phyloP scores from a whole-genome alignment of 2,797 vertebrate genomes.

The Delichon dasypus region DNA sequence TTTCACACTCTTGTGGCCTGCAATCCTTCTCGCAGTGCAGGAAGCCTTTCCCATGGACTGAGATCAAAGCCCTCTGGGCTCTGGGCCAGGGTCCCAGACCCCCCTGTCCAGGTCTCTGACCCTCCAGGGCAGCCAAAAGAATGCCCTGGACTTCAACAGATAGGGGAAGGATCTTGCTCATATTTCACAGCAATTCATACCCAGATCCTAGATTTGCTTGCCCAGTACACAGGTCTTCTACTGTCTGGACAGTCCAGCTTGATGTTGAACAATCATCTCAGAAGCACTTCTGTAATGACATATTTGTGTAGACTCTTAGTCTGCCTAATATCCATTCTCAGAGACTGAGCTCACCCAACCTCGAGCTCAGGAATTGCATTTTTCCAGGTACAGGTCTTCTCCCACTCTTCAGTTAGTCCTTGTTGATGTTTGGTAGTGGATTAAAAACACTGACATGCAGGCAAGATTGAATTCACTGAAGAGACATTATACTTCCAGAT shows the following conservation, averaged over 20 bases:
- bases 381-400: neutral
- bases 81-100: too few relatives aligned
- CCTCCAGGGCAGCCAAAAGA: too few relatives aligned
- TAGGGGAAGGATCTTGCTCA: neutral
- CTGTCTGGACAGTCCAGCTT: neutral
- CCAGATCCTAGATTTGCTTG: neutral
- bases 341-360: neutral
- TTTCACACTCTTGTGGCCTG: too few relatives aligned
- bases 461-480: neutral
- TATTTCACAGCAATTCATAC: neutral
- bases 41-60: too few relatives aligned
- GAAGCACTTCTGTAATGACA: neutral
- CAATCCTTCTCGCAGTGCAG: too few relatives aligned
- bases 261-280: neutral
- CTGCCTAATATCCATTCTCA: neutral
- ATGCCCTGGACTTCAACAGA: too few relatives aligned
- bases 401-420: neutral
- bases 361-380: neutral
- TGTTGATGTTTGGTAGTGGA: neutral
- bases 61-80: too few relatives aligned
- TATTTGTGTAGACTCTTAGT: neutral
- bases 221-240: neutral
- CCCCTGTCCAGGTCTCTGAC: too few relatives aligned
- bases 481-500: neutral
- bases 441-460: neutral